Evolutionary conservation across 2,888 invertebrate genomes (phyloP), one percentile per base, ranked within the genome.

Genomic region (Tupiocoris notatus): DNA sequence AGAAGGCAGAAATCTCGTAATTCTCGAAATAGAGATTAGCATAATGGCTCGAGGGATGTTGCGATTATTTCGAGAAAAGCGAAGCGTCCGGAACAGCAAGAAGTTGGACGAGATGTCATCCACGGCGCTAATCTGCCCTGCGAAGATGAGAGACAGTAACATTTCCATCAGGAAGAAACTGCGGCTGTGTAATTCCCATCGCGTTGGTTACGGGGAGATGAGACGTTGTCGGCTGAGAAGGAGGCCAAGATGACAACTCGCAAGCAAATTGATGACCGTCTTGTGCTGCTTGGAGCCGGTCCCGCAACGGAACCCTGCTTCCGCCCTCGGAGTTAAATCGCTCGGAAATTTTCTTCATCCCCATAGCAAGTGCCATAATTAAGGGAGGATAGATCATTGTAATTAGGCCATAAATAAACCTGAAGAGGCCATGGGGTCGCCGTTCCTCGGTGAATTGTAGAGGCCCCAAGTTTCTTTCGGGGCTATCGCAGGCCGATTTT

Each of bases 321-420:
- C 68, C 23, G 3, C 70, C 9, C 24, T 58, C 61, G 73, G 62
- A 61, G 63, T 73, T 73, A 61, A 73, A 73, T 73, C 73, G 70
- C 70, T 70, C 70, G 70, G 70, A 70, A 70, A 70, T 70, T 70
- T 70, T 70, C 70, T 68, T 71, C 59, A 62, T 61, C 73, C 73
- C 63, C 63, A 39, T 20, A 63, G 63, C 61, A 73, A 73, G 73
- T 62, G 73, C 73, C 73, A 63, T 73, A 73, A 73, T 73, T 73
- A 73, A 73, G 73, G 63, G 62, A 39, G 23, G 21, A 73, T 63
- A 62, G 25, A 63, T 73, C 73, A 63, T 73, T 62, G 63, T 73
- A 73, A 73, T 73, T 73, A 73, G 63, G 73, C 62, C 73, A 63
- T 73, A 73, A 73, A 73, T 70, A 70, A 70, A 70, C 59, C 70